Conservation (phyloP, 2,888 invertebrate species). For the Meandrusa payeni region DNA sequence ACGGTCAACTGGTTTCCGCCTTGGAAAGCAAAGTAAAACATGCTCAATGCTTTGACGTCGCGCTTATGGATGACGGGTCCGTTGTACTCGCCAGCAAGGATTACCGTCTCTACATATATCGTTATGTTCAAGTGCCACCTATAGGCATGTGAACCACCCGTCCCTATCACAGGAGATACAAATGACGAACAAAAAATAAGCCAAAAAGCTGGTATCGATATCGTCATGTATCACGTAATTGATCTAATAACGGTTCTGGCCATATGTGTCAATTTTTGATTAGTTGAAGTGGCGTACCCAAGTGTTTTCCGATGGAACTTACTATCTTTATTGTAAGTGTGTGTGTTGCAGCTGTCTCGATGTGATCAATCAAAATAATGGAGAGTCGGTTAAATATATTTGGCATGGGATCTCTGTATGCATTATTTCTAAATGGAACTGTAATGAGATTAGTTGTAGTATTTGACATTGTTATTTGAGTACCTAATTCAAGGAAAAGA, state of each 20-base stretch:
- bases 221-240: constrained; percentile 33
- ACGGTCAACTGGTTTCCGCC: constrained; percentile 98
- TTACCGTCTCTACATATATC: constrained; percentile 99
- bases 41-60: constrained; percentile 99
- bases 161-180: constrained; percentile 65
- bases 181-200: constrained; percentile 66
- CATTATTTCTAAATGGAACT: constrained; percentile 75
- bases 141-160: constrained; percentile 85
- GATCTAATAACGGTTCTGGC: constrained; percentile 46
- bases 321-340: constrained; percentile 55
- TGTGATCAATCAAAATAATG: constrained; percentile 65
- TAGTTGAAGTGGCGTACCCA: constrained; percentile 54
- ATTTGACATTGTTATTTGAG: constrained; percentile 79
- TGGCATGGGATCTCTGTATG: constrained; percentile 70
- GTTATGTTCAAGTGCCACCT: constrained; percentile 96
- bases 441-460: constrained; percentile 80
- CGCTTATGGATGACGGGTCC: constrained; percentile 98
- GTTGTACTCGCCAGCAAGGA: constrained; percentile 99
- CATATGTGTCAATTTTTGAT: constrained; percentile 69
- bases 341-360: constrained; percentile 71
- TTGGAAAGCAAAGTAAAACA: constrained; percentile 99
- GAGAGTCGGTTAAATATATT: constrained; percentile 56
- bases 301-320: constrained; percentile 46
- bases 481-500: constrained; percentile 70
- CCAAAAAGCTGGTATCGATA: constrained; percentile 41